Conservation (phyloP, 2,113 vertebrate species). For the Pelusios castaneus region DNA sequence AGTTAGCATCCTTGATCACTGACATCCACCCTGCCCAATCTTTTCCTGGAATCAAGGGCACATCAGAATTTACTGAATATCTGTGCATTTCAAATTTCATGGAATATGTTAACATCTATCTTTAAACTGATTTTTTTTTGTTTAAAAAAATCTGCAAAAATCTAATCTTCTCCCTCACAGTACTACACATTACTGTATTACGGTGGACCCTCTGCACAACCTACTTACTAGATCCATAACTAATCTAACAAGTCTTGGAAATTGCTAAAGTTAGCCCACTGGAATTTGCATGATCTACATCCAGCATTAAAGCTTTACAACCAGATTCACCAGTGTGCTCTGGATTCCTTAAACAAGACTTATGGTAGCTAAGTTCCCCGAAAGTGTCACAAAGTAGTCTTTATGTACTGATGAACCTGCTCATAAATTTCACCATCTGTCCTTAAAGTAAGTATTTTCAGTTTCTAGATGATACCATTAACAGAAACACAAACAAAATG, state of each 20-base stretch:
- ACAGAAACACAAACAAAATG: not conserved
- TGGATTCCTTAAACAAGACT: slow-evolving; percentile 2
- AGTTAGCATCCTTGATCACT: not conserved
- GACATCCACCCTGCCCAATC: not conserved
- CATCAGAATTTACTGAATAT: not conserved
- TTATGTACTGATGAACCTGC: not conserved
- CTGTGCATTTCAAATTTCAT: no score
- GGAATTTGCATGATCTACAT: not conserved
- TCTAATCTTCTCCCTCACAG: not conserved
- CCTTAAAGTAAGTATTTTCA: not conserved
- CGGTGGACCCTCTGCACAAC: not conserved
- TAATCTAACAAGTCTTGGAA: not conserved
- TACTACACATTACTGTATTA: not conserved
- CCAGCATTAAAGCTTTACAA: slow-evolving; percentile 33
- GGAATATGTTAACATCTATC: accelerated
- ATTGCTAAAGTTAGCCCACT: not conserved
- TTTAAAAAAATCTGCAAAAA: not conserved
- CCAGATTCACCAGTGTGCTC: not conserved
- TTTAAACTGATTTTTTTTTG: not conserved
- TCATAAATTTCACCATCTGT: not conserved
- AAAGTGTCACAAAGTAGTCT: slow-evolving; percentile 7
- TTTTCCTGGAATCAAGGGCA: not conserved
- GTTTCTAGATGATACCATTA: slow-evolving; percentile 4
- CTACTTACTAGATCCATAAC: not conserved
- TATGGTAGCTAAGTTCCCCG: not conserved